Conservation (phyloP, 2,888 invertebrate genomes). For the Ormyrus rosae region DNA sequence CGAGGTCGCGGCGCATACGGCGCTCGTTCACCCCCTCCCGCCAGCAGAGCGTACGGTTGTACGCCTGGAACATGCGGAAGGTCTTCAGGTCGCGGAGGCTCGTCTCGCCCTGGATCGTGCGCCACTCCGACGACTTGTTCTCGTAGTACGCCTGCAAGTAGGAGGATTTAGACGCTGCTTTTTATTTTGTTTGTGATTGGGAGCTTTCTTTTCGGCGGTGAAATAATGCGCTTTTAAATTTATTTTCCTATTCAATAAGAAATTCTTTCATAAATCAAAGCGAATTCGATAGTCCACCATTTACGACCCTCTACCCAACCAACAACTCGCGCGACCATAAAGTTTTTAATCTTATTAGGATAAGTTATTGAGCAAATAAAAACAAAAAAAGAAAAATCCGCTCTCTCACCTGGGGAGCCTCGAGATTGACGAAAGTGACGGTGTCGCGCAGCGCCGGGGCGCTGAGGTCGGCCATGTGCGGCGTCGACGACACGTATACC, state of each 20-base stretch:
- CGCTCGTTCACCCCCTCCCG: conserved; percentile 66
- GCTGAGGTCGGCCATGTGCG: conserved; percentile 66
- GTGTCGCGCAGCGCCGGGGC: conserved; percentile 60
- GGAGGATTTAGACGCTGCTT: background rate
- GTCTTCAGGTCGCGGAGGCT: conserved; percentile 68
- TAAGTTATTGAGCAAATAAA: too few species aligned
- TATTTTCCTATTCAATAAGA: too few species aligned
- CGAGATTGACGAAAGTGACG: conserved; percentile 70
- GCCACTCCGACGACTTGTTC: conserved; percentile 28
- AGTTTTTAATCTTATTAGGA: too few species aligned
- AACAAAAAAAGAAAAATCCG: too few species aligned
- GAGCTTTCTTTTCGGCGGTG: too few species aligned
- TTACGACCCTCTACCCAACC: too few species aligned
- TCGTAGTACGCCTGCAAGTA: conserved; percentile 29
- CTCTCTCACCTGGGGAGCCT: conserved; percentile 61
- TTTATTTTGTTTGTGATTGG: conserved; percentile 3
- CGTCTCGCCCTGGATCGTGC: conserved; percentile 66
- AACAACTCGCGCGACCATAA: too few species aligned
- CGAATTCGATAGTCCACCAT: too few species aligned
- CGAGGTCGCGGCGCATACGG: conserved; percentile 65
- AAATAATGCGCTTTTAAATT: too few species aligned
- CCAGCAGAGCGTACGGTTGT: conserved; percentile 71
- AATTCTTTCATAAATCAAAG: too few species aligned
- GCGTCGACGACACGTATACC: conserved; percentile 72
- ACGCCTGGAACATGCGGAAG: conserved; percentile 65